phyloP scores from a whole-genome alignment of 2,113 vertebrate genomes.

The Xenopus tropicalis region DNA sequence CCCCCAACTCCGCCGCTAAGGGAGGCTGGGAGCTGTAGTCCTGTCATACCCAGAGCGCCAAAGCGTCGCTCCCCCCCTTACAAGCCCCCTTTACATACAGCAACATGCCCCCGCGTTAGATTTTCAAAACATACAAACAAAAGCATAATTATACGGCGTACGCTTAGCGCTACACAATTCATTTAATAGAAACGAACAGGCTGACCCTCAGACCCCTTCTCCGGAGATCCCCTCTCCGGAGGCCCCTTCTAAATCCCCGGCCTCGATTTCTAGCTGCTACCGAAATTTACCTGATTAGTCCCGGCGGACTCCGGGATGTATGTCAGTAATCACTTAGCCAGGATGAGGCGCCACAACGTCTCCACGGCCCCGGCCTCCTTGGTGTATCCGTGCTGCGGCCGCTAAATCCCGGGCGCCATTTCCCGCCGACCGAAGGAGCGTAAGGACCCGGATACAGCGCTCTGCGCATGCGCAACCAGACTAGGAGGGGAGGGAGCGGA shows the following conservation, averaged over 20 bases:
- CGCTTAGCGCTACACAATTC: too few species aligned
- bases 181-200: too few species aligned
- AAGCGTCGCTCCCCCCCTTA: too few species aligned
- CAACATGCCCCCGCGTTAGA: too few species aligned
- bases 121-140: too few species aligned
- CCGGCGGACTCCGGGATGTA: constrained; percentile 47
- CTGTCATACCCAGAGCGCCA: too few species aligned
- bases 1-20: too few species aligned
- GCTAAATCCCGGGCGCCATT: constrained; percentile 88
- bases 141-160: too few species aligned
- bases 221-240: constrained; percentile 6
- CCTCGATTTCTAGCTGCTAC: not conserved
- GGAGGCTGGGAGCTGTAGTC: too few species aligned
- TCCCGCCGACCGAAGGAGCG: constrained; percentile 89
- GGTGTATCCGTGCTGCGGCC: constrained; percentile 52
- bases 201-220: not conserved
- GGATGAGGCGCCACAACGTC: constrained; percentile 29
- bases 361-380: constrained; percentile 44
- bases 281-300: constrained; percentile 51
- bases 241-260: constrained; percentile 21
- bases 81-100: too few species aligned
- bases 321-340: constrained; percentile 40
- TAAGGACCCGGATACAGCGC: constrained; percentile 83
- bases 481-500: not conserved
- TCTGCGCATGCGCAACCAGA: constrained; percentile 58